A percentile compares a stretch with the other conserved stretches of the same genome.
These are phyloP conservation scores for Orientallactaga sibirica DNA, from an alignment of 2,797 vertebrate genomes.

Conservation along the genomic window DNA sequence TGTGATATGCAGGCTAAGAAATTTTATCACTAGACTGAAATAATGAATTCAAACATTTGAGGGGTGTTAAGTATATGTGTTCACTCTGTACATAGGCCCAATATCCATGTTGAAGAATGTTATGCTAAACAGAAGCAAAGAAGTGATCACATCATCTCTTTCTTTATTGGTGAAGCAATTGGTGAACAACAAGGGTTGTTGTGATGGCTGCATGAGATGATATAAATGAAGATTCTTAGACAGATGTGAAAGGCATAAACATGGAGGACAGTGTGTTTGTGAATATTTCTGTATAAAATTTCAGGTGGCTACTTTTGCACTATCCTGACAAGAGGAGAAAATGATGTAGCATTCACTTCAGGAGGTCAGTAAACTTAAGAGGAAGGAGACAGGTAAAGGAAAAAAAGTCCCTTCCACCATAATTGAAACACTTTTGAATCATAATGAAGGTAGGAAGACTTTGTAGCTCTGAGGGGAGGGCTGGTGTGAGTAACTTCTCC, in stretches of 20 bases:
- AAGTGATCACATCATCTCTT: not conserved
- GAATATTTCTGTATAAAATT: constrained; percentile 31
- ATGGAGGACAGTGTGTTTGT: not conserved
- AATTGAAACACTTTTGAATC: constrained; percentile 19
- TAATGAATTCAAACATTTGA: not conserved
- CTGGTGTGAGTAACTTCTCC: not conserved
- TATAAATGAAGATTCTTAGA: not conserved
- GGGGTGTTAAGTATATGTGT: not conserved
- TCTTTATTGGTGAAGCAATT: not conserved
- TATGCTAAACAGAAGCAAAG: not conserved
- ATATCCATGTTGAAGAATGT: not conserved
- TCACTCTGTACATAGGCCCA: not conserved
- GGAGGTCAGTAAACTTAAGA: not conserved
- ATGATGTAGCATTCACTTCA: not conserved
- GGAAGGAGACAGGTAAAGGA: not conserved
- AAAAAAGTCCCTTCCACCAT: not conserved
- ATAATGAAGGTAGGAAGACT: not conserved
- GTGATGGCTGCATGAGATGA: not conserved
- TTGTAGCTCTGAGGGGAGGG: not conserved
- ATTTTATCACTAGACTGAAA: not conserved
- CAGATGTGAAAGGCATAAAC: not conserved
- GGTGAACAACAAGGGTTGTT: not conserved
- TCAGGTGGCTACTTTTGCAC: not conserved
- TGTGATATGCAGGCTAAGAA: not conserved
- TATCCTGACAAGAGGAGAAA: constrained; percentile 32